Evolutionary conservation across 2,797 vertebrate species (phyloP), one percentile per base, ranked within the genome.

Genomic region (Coracias cyanogaster): DNA sequence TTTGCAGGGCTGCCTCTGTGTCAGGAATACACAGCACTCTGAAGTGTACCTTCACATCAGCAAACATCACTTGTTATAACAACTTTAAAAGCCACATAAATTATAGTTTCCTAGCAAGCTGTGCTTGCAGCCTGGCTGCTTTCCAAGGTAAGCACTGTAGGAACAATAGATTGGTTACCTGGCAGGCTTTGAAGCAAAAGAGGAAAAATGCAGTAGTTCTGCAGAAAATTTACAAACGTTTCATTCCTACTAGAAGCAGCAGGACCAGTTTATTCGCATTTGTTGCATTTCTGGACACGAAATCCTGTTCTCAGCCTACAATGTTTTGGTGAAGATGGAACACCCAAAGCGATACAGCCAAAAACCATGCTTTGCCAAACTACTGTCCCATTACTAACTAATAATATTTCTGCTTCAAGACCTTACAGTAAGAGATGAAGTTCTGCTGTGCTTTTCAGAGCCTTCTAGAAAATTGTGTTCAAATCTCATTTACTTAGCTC

Each of bases 61-160:
- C 80, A 91, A 93, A 41, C 33, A 90, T 58, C 70, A 81, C 28
- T 45, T 25, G 48, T 82, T 78, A 12, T 67, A 94, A 71, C 45
- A 92, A 62, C 64, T 91, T 94, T 35, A 74, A 74, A 95, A 93
- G 67, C 57, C 91, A 92, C 19, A 46, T 74, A 87, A 95, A 83
- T 48, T 20, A 33, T 15, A 57, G 58, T 94, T 96, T 94, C 93
- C 79, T 89, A 67, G 55, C 31, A 57, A 64, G 31, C 21, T 77
- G 29, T 6, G 41, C 43, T 82, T 91, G 85, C 57, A 77, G 22
- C 20, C 19, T 93, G 86, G 81, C 71, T 86, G 84, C 54, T 94
- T 82, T 87, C 84, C 86, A 94, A 91, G n/a, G 61, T 67, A 93
- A 91, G 49, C 72, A 86, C 0, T 77, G 72, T 54, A 81, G 86